Conservation (phyloP, 2,797 vertebrate genomes). For the Percopsis omiscomaycus region DNA sequence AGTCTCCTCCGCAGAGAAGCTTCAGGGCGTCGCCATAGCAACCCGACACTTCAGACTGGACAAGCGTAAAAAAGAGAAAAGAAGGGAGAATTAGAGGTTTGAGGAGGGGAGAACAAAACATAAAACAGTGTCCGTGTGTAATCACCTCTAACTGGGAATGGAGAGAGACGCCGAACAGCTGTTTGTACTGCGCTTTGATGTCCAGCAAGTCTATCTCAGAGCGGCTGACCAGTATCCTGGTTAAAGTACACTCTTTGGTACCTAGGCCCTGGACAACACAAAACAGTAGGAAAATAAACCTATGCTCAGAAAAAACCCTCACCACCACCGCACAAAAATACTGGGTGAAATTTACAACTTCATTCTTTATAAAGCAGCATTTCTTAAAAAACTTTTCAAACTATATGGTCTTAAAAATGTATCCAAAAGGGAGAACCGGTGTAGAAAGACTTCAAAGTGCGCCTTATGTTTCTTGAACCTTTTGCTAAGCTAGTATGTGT, state of each 20-base stretch:
- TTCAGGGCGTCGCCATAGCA: constrained; percentile 61
- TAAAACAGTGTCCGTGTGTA: not conserved
- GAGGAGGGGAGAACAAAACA: not conserved
- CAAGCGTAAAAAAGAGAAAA: not conserved
- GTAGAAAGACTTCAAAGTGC: no score
- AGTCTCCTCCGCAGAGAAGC: constrained; percentile 70
- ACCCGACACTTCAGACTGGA: constrained; percentile 75
- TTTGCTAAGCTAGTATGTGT: not conserved
- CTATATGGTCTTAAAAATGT: not conserved
- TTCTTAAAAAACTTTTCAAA: not conserved
- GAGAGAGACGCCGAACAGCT: constrained; percentile 79
- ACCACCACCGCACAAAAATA: not conserved
- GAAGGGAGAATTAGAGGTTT: not conserved
- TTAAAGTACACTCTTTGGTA: constrained; percentile 82
- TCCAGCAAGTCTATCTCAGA: constrained; percentile 87
- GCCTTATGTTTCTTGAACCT: not conserved
- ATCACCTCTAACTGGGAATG: constrained; percentile 28
- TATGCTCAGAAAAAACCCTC: not conserved
- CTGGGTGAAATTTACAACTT: not conserved
- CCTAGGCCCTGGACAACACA: constrained; percentile 78
- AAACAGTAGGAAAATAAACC: not conserved
- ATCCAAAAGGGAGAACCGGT: no score
- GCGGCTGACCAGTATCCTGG: constrained; percentile 83
- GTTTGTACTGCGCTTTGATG: constrained; percentile 85
- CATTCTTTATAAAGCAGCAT: no score